These are phyloP conservation scores for Hyla sarda DNA, from an alignment of 2,113 vertebrate species.

Conservation along the genomic window DNA sequence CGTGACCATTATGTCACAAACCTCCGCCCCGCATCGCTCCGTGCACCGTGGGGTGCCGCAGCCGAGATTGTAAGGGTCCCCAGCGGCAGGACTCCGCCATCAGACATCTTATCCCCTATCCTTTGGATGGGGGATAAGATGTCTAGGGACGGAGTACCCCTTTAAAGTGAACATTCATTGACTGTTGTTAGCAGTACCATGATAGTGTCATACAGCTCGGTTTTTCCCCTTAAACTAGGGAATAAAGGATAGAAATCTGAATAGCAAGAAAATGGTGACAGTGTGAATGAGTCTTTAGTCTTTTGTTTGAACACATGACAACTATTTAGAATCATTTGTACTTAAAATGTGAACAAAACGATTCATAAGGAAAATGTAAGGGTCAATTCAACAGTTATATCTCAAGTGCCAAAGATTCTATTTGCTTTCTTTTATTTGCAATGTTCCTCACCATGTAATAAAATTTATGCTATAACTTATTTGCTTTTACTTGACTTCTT, in stretches of 20 bases:
- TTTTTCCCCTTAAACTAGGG: too few relatives aligned
- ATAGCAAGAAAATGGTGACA: background rate
- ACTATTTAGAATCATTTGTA: background rate
- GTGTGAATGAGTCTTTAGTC: background rate
- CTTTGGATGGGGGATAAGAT: too few relatives aligned
- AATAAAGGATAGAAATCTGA: background rate
- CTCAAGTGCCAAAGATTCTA: conserved; percentile 49
- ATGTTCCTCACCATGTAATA: conserved; percentile 48
- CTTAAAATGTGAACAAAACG: background rate
- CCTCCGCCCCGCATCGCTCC: too few relatives aligned
- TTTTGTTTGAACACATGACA: background rate
- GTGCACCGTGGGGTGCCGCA: too few relatives aligned
- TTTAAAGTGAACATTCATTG: background rate
- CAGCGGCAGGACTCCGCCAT: too few relatives aligned
- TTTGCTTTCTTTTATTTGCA: conserved; percentile 43
- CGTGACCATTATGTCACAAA: too few relatives aligned
- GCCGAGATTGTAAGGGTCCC: too few relatives aligned
- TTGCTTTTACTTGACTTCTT: background rate
- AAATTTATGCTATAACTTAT: conserved; percentile 15
- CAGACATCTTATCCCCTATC: too few relatives aligned
- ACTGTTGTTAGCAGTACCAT: background rate
- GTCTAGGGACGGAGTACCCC: too few relatives aligned
- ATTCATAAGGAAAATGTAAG: background rate
- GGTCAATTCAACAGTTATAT: background rate
- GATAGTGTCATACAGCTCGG: too few relatives aligned